Evolutionary conservation across 1,140 invertebrate species (phyloP).

Genomic region (Hetaerina americana): DNA sequence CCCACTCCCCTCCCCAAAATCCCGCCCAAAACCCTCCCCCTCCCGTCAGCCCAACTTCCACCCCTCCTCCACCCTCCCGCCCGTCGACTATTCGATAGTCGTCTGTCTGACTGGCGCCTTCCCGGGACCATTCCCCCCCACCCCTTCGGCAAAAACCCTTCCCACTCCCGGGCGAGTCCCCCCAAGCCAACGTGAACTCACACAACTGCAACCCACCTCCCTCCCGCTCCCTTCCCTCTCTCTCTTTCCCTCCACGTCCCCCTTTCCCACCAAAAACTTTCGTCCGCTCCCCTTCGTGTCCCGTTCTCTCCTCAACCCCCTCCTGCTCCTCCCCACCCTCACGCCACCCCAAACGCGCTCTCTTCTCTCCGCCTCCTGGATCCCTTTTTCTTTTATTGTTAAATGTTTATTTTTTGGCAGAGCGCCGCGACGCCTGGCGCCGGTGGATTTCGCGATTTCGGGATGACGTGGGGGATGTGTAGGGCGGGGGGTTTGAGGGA

Average conservation of each 20-base stretch:
- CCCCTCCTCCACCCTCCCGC: neutral
- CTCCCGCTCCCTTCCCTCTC: neutral
- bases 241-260: too few relatives aligned
- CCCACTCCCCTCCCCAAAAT: neutral
- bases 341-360: neutral
- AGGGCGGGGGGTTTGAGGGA: neutral
- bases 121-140: neutral
- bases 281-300: too few relatives aligned
- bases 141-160: neutral
- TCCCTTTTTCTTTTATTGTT: neutral
- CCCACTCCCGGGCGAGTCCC: too few relatives aligned
- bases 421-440: neutral
- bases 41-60: neutral
- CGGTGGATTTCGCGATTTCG: neutral
- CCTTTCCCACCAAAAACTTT: too few relatives aligned
- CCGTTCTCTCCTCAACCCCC: too few relatives aligned
- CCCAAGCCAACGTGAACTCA: too few relatives aligned
- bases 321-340: too few relatives aligned
- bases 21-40: neutral
- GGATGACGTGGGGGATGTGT: neutral
- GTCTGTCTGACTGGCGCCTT: neutral
- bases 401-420: neutral
- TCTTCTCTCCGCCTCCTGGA: neutral
- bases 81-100: neutral
- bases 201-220: too few relatives aligned